Evolutionary conservation across 30 jellyfish, hydroid and myxozoan genomes (phyloP).

Genomic region (Calvadosia cruxmelitensis): DNA sequence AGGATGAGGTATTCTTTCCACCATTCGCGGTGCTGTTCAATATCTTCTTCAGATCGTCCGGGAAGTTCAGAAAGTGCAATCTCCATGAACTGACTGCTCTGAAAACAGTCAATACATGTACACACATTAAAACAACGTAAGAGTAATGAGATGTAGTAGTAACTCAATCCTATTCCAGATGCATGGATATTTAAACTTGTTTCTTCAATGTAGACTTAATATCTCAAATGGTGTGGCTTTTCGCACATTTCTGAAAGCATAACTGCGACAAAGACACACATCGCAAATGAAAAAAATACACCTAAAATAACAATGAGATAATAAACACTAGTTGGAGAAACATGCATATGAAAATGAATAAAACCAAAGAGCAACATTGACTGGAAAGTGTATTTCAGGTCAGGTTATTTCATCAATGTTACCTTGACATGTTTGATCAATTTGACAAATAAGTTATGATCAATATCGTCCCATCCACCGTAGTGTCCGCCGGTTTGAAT

Average conservation of each 20-base stretch:
- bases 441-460: slow-evolving; percentile 65
- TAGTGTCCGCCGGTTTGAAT: slow-evolving; percentile 87
- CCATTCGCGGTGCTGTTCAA: slow-evolving; percentile 68
- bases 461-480: slow-evolving; percentile 97
- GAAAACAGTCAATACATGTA: too few relatives aligned
- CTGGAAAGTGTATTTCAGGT: neutral
- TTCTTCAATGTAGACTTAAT: too few relatives aligned
- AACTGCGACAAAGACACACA: neutral
- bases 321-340: neutral
- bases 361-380: neutral
- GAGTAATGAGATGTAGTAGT: too few relatives aligned
- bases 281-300: neutral
- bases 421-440: slow-evolving; percentile 53
- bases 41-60: slow-evolving; percentile 49
- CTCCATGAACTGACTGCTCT: slow-evolving; percentile 19
- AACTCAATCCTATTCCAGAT: too few relatives aligned
- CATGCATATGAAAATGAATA: neutral
- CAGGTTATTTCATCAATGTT: too few relatives aligned
- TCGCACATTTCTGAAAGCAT: slow-evolving; percentile 14
- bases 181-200: too few relatives aligned
- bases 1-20: slow-evolving; percentile 41
- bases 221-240: too few relatives aligned
- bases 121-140: too few relatives aligned
- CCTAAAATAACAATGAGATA: neutral
- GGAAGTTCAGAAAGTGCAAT: slow-evolving; percentile 58